Evolutionary conservation across 1,140 invertebrate species (phyloP).

Genomic region (Scaptomyza montana): DNA sequence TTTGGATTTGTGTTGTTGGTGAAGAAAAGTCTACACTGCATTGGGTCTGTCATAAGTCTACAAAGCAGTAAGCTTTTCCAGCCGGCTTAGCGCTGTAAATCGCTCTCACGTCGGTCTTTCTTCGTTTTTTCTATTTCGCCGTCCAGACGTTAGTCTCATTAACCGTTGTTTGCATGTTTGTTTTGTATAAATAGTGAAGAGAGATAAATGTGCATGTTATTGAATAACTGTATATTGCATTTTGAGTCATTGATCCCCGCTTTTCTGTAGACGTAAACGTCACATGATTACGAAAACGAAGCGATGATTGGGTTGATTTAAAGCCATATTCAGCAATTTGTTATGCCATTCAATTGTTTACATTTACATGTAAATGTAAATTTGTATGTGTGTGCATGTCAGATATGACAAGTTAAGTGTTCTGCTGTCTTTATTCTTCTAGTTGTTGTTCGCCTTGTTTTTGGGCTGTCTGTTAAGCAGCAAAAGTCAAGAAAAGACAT

Average conservation of each 20-base stretch:
- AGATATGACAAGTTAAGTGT: conserved; percentile 78
- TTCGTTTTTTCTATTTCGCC: background rate
- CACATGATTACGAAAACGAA: too few species aligned
- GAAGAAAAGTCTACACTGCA: conserved; percentile 31
- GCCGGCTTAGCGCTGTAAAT: conserved; percentile 25
- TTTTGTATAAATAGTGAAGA: background rate
- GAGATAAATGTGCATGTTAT: background rate
- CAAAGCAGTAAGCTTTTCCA: conserved; percentile 20
- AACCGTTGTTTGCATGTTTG: conserved; percentile 25
- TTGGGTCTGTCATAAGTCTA: conserved; percentile 19
- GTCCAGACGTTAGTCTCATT: conserved; percentile 52
- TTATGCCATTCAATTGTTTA: conserved; percentile 57
- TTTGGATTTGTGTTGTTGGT: background rate
- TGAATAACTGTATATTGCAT: background rate
- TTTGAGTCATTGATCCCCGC: too few species aligned
- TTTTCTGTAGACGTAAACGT: too few species aligned
- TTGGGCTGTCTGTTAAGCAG: conserved; percentile 63
- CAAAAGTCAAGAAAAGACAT: conserved; percentile 38
- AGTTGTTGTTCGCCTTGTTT: conserved; percentile 41
- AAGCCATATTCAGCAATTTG: conserved; percentile 60
- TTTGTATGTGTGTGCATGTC: conserved; percentile 33
- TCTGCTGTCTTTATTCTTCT: conserved; percentile 46
- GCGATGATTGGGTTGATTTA: conserved; percentile 39
- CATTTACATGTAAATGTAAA: background rate
- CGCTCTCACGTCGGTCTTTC: background rate